A percentile compares a stretch with the other conserved stretches of the same genome.
phyloP scores from a whole-genome alignment of 2,113 vertebrate species.

The Albula glossodonta region DNA sequence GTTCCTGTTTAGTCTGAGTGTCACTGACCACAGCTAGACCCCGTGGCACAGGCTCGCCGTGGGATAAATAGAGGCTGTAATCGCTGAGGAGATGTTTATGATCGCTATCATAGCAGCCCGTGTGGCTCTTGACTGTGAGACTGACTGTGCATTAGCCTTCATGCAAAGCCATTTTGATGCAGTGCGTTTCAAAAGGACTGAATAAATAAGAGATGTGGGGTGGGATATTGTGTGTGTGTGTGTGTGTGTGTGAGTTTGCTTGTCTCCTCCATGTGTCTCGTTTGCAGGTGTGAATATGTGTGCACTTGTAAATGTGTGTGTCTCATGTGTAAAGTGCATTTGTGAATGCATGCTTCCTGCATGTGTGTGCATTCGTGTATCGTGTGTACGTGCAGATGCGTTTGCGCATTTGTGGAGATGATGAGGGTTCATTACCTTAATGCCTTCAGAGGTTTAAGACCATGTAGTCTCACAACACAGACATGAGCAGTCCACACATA shows the following conservation, averaged over 20 bases:
- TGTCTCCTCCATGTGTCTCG: too few relatives aligned
- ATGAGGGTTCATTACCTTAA: neutral
- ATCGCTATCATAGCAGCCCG: neutral
- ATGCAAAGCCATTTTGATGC: neutral
- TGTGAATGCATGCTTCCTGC: neutral
- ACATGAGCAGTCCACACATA: neutral
- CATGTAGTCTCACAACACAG: neutral
- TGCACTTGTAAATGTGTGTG: too few relatives aligned
- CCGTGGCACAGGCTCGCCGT: neutral
- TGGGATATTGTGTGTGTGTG: conserved; percentile 1
- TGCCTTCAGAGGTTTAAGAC: too few relatives aligned
- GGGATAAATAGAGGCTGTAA: neutral
- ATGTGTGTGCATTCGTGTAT: neutral
- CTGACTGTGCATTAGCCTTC: neutral
- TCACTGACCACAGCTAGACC: neutral
- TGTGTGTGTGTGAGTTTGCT: neutral
- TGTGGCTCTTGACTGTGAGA: neutral
- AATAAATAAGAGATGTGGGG: neutral
- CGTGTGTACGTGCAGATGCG: neutral
- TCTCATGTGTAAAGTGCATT: too few relatives aligned
- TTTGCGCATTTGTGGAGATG: neutral
- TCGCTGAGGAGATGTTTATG: neutral
- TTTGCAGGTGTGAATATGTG: too few relatives aligned
- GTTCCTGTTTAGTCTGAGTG: neutral
- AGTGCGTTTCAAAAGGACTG: neutral